Base-by-base conservation (phyloP, 2,888 invertebrate genomes). In the Anaspis maculata region DNA sequence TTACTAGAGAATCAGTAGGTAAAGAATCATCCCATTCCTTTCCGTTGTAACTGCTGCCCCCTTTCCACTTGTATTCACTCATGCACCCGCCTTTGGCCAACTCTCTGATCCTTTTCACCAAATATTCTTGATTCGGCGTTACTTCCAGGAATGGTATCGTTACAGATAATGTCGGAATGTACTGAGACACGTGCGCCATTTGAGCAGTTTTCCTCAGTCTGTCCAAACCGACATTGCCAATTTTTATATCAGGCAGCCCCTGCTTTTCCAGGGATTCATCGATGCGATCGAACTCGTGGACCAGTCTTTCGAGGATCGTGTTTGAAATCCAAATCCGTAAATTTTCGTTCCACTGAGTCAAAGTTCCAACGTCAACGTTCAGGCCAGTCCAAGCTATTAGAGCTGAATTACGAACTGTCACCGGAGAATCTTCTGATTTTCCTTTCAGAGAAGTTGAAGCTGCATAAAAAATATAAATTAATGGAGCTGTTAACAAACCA, bases 11-110 rank as follows among this genome's bases (percentile, higher is more conserved):
- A 70, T 95, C 94, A n/a, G 87, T 81, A 9, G 91, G 91, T 46
- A 86, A 69, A 52, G 80, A 76, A 39, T 81, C 80, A 49, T 81
- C 83, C 90, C 91, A 90, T 27, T 76, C 76, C 52, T 83, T 78
- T 10, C 79, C 79, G 52, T 79, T 76, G 52, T 76, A 74, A 15
- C 68, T 68, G 24, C 84, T 82, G 26, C 92, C 92, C 35, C 80
- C 76, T 65, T 83, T 81, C 92, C 94, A 94, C 44, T 79, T 79
- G 67, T 84, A 95, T 51, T 83, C 83, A 54, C 87, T 83, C 70
- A 94, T 83, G 56, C 89, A 89, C 6, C 90, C 87, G 40, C 89
- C 90, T 56, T 74, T 76, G 1, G 84, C 76, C 41, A 94, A 70
- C 52, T 85, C 83, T 55, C 74, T 72, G 19, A 92, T 79, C 47